These are phyloP conservation scores for Hyles vespertilio DNA, from an alignment of 1,140 invertebrate species.

Conservation along the genomic window DNA sequence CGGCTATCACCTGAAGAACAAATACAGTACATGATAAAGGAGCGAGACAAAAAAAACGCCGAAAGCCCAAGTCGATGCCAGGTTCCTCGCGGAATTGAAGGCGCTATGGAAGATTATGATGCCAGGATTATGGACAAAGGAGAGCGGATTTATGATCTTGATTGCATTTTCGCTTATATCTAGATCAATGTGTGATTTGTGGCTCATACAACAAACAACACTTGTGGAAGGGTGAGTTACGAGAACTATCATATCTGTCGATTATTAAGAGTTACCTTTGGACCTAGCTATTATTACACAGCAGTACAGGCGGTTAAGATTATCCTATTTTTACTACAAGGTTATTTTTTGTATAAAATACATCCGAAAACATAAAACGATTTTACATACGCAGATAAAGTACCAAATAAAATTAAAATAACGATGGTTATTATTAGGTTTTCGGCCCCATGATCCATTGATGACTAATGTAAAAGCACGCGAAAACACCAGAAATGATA, in stretches of 20 bases:
- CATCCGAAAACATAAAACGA: no score
- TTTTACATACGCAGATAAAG: no score
- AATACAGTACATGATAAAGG: slow-evolving; percentile 86
- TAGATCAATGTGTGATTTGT: slow-evolving; percentile 96
- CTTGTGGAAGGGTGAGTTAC: slow-evolving; percentile 90
- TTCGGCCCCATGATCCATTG: no score
- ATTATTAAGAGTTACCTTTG: no score
- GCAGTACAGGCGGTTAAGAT: no score
- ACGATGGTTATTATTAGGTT: no score
- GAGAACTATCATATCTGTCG: slow-evolving; percentile 8
- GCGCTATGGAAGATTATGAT: slow-evolving; percentile 89
- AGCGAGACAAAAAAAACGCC: slow-evolving; percentile 80
- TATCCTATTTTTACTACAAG: no score
- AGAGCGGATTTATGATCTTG: slow-evolving; percentile 87
- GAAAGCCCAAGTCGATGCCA: slow-evolving; percentile 90
- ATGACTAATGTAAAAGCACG: no score
- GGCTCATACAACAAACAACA: slow-evolving; percentile 96
- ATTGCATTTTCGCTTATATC: slow-evolving; percentile 89
- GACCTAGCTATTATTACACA: no score
- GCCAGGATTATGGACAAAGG: slow-evolving; percentile 84
- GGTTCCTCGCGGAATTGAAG: slow-evolving; percentile 88
- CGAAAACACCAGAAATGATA: no score
- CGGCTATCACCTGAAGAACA: slow-evolving; percentile 77
- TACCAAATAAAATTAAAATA: no score
- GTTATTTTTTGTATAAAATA: no score